These are phyloP conservation scores for Anguilla anguilla DNA, from an alignment of 2,797 vertebrate species.

Conservation along the genomic window DNA sequence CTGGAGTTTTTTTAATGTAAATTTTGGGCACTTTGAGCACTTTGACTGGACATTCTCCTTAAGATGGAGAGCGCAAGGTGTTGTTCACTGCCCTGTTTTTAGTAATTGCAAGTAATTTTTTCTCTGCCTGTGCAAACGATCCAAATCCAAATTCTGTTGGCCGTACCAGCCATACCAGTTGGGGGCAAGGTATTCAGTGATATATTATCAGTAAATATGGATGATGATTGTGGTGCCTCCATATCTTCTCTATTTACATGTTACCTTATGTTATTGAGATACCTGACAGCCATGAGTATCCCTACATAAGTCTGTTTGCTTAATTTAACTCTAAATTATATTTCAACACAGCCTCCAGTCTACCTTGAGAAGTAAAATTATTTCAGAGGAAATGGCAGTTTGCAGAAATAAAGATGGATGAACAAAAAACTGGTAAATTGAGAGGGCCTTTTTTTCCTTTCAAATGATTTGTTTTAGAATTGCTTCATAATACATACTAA, in stretches of 20 bases:
- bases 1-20: too few relatives aligned
- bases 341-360: conserved; percentile 48
- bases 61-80: too few relatives aligned
- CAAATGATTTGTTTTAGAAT: conserved; percentile 38
- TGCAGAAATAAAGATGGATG: conserved; percentile 51
- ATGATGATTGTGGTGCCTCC: neutral
- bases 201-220: neutral
- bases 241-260: conserved; percentile 4
- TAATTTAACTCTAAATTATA: conserved; percentile 57
- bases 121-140: too few relatives aligned
- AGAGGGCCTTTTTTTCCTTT: conserved; percentile 40
- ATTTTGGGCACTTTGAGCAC: too few relatives aligned
- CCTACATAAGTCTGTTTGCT: conserved; percentile 38
- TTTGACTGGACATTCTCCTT: too few relatives aligned
- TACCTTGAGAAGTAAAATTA: conserved; percentile 51
- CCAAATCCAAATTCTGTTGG: too few relatives aligned
- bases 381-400: conserved; percentile 54
- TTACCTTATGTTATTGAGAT: conserved; percentile 33
- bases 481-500: conserved; percentile 46
- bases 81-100: too few relatives aligned
- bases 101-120: too few relatives aligned
- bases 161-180: too few relatives aligned
- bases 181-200: neutral
- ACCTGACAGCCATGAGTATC: conserved; percentile 28
- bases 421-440: conserved; percentile 60